Percentiles rank a stretch among this genome's conserved stretches.
Evolutionary conservation across 2,113 vertebrate genomes (phyloP).

Genomic region (Sinocyclocheilus grahami): DNA sequence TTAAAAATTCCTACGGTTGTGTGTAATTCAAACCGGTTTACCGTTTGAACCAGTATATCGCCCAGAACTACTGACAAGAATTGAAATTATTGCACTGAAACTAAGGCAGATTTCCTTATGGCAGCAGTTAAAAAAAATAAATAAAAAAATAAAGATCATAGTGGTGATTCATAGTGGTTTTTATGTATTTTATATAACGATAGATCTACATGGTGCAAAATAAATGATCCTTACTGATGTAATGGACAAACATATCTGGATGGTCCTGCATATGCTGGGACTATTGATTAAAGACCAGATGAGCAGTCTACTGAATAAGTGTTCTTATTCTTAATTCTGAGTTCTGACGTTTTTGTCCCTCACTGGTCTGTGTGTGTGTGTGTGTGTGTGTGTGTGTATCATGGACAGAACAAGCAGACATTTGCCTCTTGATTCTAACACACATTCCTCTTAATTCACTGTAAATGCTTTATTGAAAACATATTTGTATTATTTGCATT

Average conservation of each 20-base stretch:
- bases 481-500: conserved; percentile 68
- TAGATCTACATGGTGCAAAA: conserved; percentile 32
- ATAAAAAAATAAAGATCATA: too few relatives aligned
- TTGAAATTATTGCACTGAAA: neutral
- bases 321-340: neutral
- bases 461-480: conserved; percentile 67
- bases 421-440: conserved; percentile 62
- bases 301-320: too few relatives aligned
- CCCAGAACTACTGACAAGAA: too few relatives aligned
- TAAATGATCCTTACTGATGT: neutral
- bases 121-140: neutral
- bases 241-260: neutral
- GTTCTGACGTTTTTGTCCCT: neutral
- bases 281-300: conserved; percentile 17
- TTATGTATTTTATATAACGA: conserved; percentile 12
- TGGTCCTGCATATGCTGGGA: neutral
- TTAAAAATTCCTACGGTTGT: too few relatives aligned
- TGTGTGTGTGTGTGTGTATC: neutral
- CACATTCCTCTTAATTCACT: conserved; percentile 62
- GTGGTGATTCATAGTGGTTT: conserved; percentile 8
- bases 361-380: neutral
- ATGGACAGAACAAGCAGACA: conserved; percentile 29
- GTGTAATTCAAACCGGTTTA: too few relatives aligned
- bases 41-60: too few relatives aligned
- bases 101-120: conserved; percentile 64